Percentiles rank a stretch among this genome's conserved stretches.
Conservation (phyloP, 2,888 invertebrate species). For the Drosophila colorata region DNA sequence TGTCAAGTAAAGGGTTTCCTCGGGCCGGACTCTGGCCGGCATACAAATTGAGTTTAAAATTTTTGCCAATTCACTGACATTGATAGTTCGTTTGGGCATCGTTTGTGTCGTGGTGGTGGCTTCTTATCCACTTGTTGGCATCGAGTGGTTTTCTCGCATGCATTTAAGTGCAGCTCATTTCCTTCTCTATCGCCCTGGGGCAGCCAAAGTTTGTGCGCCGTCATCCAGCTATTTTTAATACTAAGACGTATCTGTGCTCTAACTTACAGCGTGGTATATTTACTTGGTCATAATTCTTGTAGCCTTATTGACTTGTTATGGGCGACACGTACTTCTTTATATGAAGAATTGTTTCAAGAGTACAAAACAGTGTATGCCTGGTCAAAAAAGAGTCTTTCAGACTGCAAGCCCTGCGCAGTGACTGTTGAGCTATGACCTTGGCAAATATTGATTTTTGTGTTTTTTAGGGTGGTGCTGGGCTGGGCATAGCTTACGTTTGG, state of each 20-base stretch:
- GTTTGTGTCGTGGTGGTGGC: slow-evolving; percentile 81
- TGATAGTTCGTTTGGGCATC: slow-evolving; percentile 81
- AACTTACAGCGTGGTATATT: neutral
- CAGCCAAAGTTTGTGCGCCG: slow-evolving; percentile 55
- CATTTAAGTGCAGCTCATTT: slow-evolving; percentile 80
- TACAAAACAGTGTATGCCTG: too few species aligned
- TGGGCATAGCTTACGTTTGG: too few species aligned
- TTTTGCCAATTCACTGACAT: slow-evolving; percentile 82
- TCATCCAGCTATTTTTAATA: slow-evolving; percentile 72
- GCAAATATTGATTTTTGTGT: too few species aligned
- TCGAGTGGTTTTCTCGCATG: slow-evolving; percentile 80
- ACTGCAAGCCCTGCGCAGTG: too few species aligned
- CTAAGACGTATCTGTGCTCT: slow-evolving; percentile 44
- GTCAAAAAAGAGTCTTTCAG: too few species aligned
- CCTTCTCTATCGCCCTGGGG: slow-evolving; percentile 70
- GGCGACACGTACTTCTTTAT: too few species aligned
- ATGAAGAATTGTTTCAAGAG: too few species aligned
- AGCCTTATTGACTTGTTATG: too few species aligned
- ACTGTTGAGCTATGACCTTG: too few species aligned
- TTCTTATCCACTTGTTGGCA: slow-evolving; percentile 81
- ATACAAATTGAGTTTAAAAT: slow-evolving; percentile 79
- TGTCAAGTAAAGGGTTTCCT: slow-evolving; percentile 81
- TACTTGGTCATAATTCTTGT: neutral
- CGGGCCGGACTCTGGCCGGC: slow-evolving; percentile 63
- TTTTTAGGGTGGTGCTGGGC: too few species aligned